phyloP scores from a whole-genome alignment of 2,888 invertebrate genomes.

The Sycophila texana region DNA sequence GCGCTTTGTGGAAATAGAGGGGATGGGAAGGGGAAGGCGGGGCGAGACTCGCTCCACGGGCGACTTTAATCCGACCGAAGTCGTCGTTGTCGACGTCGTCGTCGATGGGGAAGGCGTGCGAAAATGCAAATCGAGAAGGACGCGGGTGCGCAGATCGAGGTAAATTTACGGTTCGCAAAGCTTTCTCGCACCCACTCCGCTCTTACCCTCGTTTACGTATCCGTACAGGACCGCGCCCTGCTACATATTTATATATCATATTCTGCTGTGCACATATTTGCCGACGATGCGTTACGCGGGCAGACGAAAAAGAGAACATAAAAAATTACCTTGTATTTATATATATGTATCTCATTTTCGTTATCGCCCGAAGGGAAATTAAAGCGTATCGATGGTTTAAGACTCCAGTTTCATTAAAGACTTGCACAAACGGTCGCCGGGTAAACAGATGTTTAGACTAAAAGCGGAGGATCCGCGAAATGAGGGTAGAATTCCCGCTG shows the following conservation, averaged over 20 bases:
- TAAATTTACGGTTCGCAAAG: conserved; percentile 48
- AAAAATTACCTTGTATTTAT: too few relatives aligned
- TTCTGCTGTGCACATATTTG: neutral
- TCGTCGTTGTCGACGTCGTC: conserved; percentile 56
- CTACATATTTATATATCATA: neutral
- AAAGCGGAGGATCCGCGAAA: too few relatives aligned
- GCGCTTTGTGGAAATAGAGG: conserved; percentile 28
- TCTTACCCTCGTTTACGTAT: conserved; percentile 5
- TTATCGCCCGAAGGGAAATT: too few relatives aligned
- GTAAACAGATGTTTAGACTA: too few relatives aligned
- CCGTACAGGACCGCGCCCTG: neutral
- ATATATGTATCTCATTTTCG: too few relatives aligned
- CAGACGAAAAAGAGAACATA: too few relatives aligned
- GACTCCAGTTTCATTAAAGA: too few relatives aligned
- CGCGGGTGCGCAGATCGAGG: conserved; percentile 23
- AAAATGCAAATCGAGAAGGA: conserved; percentile 66
- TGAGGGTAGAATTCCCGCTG: too few relatives aligned
- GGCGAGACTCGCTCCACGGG: conserved; percentile 43
- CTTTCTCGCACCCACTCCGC: conserved; percentile 18
- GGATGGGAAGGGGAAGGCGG: conserved; percentile 1
- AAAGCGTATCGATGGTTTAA: too few relatives aligned
- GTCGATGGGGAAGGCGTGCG: conserved; percentile 62
- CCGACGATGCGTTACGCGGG: too few relatives aligned
- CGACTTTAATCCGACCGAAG: conserved; percentile 60
- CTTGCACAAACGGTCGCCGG: too few relatives aligned